A percentile compares a stretch with the other conserved stretches of the same genome.
Conservation (phyloP, 1,140 invertebrate genomes). For the Tenebrio molitor region DNA sequence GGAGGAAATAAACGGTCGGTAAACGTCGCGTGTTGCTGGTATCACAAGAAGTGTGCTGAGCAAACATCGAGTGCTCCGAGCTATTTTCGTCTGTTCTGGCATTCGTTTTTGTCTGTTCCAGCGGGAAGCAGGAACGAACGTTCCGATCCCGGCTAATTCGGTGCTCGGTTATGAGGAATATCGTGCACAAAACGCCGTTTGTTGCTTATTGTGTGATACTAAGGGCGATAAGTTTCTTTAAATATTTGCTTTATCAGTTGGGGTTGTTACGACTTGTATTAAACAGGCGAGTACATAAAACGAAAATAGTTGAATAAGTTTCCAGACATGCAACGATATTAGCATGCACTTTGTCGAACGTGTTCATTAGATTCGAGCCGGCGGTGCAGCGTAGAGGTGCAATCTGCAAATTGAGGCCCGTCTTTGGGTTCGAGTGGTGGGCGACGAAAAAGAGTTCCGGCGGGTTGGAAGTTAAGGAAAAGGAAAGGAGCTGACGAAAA, state of each 20-base stretch:
- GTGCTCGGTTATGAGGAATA: background rate
- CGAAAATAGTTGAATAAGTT: slow-evolving; percentile 28
- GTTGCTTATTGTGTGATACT: slow-evolving; percentile 5
- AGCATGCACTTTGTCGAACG: slow-evolving; percentile 15
- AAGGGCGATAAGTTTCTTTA: slow-evolving; percentile 23
- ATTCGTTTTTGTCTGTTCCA: slow-evolving; percentile 41
- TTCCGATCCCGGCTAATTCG: slow-evolving; percentile 15
- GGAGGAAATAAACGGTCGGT: slow-evolving; percentile 23
- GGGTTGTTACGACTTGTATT: slow-evolving; percentile 19
- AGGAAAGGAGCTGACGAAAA: too few relatives aligned
- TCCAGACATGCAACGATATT: slow-evolving; percentile 21
- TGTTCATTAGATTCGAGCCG: slow-evolving; percentile 32
- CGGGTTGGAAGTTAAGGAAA: too few relatives aligned
- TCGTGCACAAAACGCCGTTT: slow-evolving; percentile 14
- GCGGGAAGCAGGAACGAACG: slow-evolving; percentile 5
- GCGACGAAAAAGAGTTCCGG: too few relatives aligned
- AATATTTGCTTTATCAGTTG: slow-evolving; percentile 36
- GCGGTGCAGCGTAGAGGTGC: too few relatives aligned
- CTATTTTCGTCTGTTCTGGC: slow-evolving; percentile 45
- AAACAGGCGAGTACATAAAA: slow-evolving; percentile 23
- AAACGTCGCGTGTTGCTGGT: slow-evolving; percentile 44
- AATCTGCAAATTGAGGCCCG: background rate
- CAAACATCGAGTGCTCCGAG: slow-evolving; percentile 39
- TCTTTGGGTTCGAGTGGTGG: background rate
- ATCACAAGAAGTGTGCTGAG: slow-evolving; percentile 46